phyloP scores from a whole-genome alignment of 2,797 vertebrate species.

The Lutjanus argentimaculatus region DNA sequence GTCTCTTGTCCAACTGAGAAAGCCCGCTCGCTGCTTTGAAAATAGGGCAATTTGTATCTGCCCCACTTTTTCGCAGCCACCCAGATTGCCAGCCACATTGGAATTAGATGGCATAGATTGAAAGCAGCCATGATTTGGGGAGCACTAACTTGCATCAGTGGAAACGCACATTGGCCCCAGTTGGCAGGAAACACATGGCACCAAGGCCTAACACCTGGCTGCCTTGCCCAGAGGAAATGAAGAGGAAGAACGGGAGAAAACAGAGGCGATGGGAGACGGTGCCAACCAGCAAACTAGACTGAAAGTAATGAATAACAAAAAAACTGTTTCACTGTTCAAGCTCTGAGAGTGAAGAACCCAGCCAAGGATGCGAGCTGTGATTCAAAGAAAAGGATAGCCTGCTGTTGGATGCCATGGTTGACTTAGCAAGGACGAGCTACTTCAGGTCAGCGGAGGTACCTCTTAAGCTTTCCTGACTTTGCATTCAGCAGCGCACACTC shows the following conservation, averaged over 20 bases:
- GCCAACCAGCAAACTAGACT: constrained; percentile 71
- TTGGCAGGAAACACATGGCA: constrained; percentile 82
- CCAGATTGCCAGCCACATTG: constrained; percentile 61
- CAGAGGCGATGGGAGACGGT: constrained; percentile 40
- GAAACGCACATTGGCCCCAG: constrained; percentile 70
- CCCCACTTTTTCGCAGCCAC: constrained; percentile 72
- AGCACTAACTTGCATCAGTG: constrained; percentile 66
- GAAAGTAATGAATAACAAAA: constrained; percentile 74
- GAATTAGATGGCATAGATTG: constrained; percentile 73
- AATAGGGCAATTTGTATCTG: constrained; percentile 71
- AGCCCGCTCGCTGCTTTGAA: constrained; percentile 34
- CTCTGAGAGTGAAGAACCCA: constrained; percentile 40
- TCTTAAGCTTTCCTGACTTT: constrained; percentile 67
- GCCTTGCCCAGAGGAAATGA: constrained; percentile 79
- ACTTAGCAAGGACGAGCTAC: constrained; percentile 43
- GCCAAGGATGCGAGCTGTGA: constrained; percentile 58
- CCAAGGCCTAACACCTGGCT: constrained; percentile 82
- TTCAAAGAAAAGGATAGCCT: constrained; percentile 57
- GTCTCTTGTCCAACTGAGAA: constrained; percentile 46
- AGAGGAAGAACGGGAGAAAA: constrained; percentile 56
- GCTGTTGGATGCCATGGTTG: constrained; percentile 60
- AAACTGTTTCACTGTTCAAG: constrained; percentile 55
- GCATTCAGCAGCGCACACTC: constrained; percentile 60
- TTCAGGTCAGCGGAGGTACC: constrained; percentile 55
- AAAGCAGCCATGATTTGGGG: constrained; percentile 72